Evolutionary conservation across 2,113 vertebrate genomes (phyloP), one percentile per base, ranked within the genome.

Genomic region (Sinosuthora webbiana): DNA sequence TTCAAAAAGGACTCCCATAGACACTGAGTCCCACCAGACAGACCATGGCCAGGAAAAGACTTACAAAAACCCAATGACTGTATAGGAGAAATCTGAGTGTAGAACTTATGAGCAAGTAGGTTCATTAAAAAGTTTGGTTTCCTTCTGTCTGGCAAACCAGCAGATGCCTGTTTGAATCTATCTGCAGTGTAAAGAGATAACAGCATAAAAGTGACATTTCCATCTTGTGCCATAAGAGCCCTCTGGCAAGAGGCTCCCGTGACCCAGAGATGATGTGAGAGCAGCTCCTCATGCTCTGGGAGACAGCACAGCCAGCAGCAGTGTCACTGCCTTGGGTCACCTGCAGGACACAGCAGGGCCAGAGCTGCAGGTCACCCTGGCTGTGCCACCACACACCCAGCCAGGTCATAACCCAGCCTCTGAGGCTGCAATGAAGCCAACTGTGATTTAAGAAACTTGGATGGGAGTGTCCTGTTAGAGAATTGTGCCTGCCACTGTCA

Each of bases 341-440:
- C 11, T 44, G 53, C n/a, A 52, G 68, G 56, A 10, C 2, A 3
- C 23, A 22, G 50, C 15, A 42, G 33, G 39, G 39, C 39, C 68
- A 35, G 62, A 9, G 37, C 42, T 64, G 62, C 53, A 44, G 67
- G 28, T 80, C n/a, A 12, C 63, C 2, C 6, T 35, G 33, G 8
- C 31, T 15, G 33, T 35, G 13, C 27, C 89, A 15, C 41, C 44
- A 4, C 25, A 9, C 23, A 13, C 14, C 63, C 11, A 13, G 2
- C 0, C 65, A 13, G 20, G 7, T 6, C 53, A 47, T 0, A 33
- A 5, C 16, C 55, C 68, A 25, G 1, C 13, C 42, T 16, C n/a
- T 50, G 59, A 41, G 33, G 15, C 42, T 49, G 59, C 19, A 65
- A 15, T 2, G 4, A 28, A 77, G 41, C 27, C 62, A 69, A 0